Base-by-base conservation (phyloP, 1,140 invertebrate genomes). In the Aphidius ervi region DNA sequence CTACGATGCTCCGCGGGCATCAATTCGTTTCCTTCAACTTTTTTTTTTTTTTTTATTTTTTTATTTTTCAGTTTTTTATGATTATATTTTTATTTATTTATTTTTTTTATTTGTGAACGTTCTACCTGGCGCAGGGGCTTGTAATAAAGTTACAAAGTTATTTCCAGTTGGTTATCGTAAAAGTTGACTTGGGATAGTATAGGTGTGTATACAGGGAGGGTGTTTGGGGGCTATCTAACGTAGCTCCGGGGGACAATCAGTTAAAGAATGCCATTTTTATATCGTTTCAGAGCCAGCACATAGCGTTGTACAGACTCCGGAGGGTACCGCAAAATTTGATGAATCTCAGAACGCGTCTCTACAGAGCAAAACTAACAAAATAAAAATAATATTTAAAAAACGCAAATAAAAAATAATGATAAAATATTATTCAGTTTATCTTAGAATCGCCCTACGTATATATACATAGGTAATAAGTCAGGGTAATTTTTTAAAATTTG, bases 121-220 rank as follows among this genome's bases (percentile, higher is more conserved):
- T 49, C 53, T 61, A 46, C 63, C 37, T 9, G 58, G 54, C 58
- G 42, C n/a, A 60, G 63, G 63, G 69, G 66, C 61, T 48, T 62
- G 64, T 65, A 70, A 72, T 69, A 72, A 71, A 72, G 71, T 72
- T 71, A 70, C 68, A 65, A 71, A 72, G 64, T 70, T 70, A 70
- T 72, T 71, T 67, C 68, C 67, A 68, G 65, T 72, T 71, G 69
- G 71, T 71, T 72, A 71, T 72, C 70, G 70, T 72, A 70, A 70
- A 71, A 72, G 68, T 71, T 54, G 52, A 8, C 39, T 70, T 31
- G 63, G 57, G 63, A 60, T 54, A 65, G 57, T 56, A 16, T 63
- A 42, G 64, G 47, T 16, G 39, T 20, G 59, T n/a, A 47, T 54
- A 41, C 8, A 54, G 52, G n/a, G 10, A 40, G 40, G 52, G 40